phyloP scores from a whole-genome alignment of 53 echinoderm and acorn worm genomes.

The Paracentrotus lividus region DNA sequence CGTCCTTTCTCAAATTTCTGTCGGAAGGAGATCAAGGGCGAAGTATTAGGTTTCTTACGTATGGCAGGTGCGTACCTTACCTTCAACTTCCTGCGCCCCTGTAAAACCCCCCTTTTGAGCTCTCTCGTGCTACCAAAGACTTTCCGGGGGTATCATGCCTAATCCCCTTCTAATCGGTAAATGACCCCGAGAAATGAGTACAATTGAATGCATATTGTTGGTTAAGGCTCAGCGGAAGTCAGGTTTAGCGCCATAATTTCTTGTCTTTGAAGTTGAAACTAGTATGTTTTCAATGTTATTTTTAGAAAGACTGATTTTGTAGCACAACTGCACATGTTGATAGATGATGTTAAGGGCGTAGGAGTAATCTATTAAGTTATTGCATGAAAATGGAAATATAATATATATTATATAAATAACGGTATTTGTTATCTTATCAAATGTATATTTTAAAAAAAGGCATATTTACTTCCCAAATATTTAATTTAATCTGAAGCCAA shows the following conservation, averaged over 20 bases:
- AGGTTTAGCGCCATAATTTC: neutral
- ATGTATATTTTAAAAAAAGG: too few species aligned
- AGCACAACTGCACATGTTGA: neutral
- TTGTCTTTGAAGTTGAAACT: slow-evolving; percentile 15
- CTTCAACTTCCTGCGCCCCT: slow-evolving; percentile 16
- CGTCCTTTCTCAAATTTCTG: neutral
- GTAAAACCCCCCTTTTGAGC: neutral
- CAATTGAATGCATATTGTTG: slow-evolving; percentile 1
- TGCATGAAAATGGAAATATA: too few species aligned
- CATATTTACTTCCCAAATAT: too few species aligned
- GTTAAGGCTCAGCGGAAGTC: slow-evolving; percentile 20
- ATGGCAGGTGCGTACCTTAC: slow-evolving; percentile 28
- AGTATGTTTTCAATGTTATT: neutral
- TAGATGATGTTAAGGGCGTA: neutral
- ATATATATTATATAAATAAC: too few species aligned
- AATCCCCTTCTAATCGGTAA: slow-evolving; percentile 29
- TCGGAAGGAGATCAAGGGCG: neutral
- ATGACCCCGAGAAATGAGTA: slow-evolving; percentile 41
- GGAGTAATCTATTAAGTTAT: too few species aligned
- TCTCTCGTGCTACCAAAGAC: neutral
- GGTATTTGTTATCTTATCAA: too few species aligned
- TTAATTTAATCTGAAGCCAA: too few species aligned
- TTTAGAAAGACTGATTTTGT: neutral
- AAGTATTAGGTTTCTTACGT: neutral
- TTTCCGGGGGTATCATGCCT: slow-evolving; percentile 33